These are phyloP conservation scores for Eulemur rubriventer DNA, from an alignment of 2,797 vertebrate genomes.

Conservation along the genomic window DNA sequence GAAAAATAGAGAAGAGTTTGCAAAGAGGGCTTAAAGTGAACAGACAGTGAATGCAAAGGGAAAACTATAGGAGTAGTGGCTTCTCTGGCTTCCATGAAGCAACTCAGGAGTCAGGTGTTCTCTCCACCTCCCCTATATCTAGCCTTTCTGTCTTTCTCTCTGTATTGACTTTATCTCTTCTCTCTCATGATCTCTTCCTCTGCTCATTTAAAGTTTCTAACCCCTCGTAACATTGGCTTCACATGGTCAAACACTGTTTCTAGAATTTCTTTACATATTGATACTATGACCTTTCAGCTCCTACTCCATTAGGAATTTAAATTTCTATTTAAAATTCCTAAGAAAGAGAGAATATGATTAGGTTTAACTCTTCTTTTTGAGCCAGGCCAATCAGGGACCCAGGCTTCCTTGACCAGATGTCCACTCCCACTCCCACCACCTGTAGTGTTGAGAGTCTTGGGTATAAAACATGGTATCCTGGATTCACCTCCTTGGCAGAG, in stretches of 20 bases:
- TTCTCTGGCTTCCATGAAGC: background rate
- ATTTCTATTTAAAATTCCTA: background rate
- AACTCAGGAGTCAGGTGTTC: background rate
- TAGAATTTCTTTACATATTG: background rate
- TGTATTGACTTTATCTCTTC: background rate
- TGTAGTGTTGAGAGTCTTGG: background rate
- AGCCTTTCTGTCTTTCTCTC: background rate
- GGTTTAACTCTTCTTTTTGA: background rate
- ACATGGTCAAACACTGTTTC: background rate
- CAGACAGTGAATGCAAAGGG: background rate
- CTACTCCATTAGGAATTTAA: background rate
- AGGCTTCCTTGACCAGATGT: background rate
- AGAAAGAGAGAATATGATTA: background rate
- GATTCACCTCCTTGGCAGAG: background rate
- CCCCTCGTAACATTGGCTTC: background rate
- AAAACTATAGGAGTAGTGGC: background rate
- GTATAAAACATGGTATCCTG: background rate
- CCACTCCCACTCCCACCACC: background rate
- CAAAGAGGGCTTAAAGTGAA: background rate
- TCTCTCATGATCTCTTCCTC: background rate
- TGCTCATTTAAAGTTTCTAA: background rate
- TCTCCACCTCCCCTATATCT: background rate
- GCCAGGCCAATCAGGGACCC: background rate
- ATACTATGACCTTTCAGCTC: background rate
- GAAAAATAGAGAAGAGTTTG: background rate